Evolutionary conservation across 1,140 invertebrate genomes (phyloP), one percentile per base, ranked within the genome.

Genomic region (Drosophila malerkotliana): DNA sequence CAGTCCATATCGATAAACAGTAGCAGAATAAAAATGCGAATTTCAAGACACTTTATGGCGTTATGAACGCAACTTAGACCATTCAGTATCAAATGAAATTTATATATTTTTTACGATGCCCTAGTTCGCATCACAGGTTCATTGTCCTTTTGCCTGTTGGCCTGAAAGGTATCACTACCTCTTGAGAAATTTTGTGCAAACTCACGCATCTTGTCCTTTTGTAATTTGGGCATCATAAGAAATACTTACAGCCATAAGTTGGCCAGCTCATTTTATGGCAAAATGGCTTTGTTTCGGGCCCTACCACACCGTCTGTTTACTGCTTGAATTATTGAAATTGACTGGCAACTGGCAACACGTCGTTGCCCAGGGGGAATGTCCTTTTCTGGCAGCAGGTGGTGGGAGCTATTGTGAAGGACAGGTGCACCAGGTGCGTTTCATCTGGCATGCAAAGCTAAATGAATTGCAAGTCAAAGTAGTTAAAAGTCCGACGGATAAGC

Each of bases 391-490:
- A 18, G 30, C 34, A 45, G 3, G 21, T 21, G 21, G 21, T n/a
- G 37, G 14, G 47, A n/a, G 30, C 26, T 32, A 18, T 56, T 57
- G 26, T 4, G 8, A 15, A 39, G 66, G 51, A 49, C 51, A 69
- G 41, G 63, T 75, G 72, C 51, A 57, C 14, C 75, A 78, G 77
- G 76, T 80, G 77, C 59, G 71, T 79, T 83, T 60, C 75, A 82
- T 79, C 77, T 77, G 81, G 72, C 56, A 69, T 77, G 81, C 63
- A 72, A 64, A 66, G 59, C 81, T 73, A 84, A 84, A 84, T 84
- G 81, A 87, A 87, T 84, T 84, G 77, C 77, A 81, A 77, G 77
- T 81, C 82, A 84, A 84, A 87, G 82, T 81, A 84, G 81, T 84
- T 84, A 74, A 75, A 58, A 41, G 15, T 45, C 55, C 9, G 44